phyloP scores from a whole-genome alignment of 2,888 invertebrate genomes.

The Lordiphosa andalusiaca region DNA sequence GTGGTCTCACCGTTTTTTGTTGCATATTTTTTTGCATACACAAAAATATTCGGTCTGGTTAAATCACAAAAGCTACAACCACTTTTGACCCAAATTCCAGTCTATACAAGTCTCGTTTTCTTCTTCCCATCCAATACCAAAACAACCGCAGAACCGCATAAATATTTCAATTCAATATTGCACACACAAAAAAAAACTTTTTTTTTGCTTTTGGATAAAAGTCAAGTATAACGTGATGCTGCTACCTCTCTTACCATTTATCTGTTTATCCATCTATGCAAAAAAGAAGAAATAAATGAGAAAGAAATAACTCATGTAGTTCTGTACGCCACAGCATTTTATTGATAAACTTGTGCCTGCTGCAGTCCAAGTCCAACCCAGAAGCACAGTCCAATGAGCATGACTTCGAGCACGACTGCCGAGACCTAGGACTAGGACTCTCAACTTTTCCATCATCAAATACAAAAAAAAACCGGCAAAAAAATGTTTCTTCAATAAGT shows the following conservation, averaged over 20 bases:
- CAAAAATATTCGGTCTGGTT: too few species aligned
- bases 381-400: slow-evolving; percentile 44
- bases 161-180: slow-evolving; percentile 11
- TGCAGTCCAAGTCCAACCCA: slow-evolving; percentile 11
- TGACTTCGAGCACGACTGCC: slow-evolving; percentile 14
- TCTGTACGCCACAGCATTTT: slow-evolving; percentile 68
- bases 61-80: too few species aligned
- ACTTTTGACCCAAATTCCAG: slow-evolving; percentile 4
- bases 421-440: slow-evolving; percentile 32
- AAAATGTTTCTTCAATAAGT: slow-evolving; percentile 33
- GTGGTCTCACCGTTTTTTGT: too few species aligned
- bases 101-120: slow-evolving; percentile 1
- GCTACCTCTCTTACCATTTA: slow-evolving; percentile 23
- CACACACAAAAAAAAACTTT: neutral
- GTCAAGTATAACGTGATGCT: slow-evolving; percentile 14
- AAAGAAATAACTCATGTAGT: slow-evolving; percentile 69
- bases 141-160: slow-evolving; percentile 3
- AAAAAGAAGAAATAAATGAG: slow-evolving; percentile 18
- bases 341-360: slow-evolving; percentile 64
- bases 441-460: slow-evolving; percentile 31
- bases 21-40: too few species aligned
- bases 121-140: slow-evolving; percentile 1
- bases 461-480: neutral
- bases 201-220: slow-evolving; percentile 7
- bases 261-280: slow-evolving; percentile 59